These are phyloP conservation scores for Cyphomyrus plagiostoma DNA, from an alignment of 2,113 vertebrate species.

Conservation along the genomic window DNA sequence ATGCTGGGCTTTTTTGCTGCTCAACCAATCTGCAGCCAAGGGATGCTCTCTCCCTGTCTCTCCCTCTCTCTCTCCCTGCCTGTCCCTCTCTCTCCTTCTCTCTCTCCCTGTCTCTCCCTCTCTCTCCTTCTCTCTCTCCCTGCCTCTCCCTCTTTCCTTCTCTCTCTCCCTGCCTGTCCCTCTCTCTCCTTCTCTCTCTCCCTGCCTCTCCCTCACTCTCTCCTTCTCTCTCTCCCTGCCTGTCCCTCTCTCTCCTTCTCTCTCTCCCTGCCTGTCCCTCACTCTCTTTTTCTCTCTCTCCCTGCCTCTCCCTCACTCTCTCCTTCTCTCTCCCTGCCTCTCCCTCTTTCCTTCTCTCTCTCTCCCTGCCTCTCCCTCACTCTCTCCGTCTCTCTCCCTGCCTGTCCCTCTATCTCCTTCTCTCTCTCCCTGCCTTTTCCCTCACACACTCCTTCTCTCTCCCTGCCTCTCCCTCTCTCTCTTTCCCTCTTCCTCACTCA, in stretches of 20 bases:
- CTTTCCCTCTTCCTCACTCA: constrained; percentile 17
- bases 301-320: constrained; percentile 17
- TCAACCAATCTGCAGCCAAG: too few relatives aligned
- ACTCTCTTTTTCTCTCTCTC: constrained; percentile 10
- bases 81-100: constrained; percentile 18
- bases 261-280: constrained; percentile 16
- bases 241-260: constrained; percentile 27
- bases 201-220: neutral
- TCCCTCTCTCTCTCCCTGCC: constrained; percentile 19
- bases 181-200: constrained; percentile 25
- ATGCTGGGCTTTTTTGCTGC: too few relatives aligned
- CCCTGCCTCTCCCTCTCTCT: constrained; percentile 2
- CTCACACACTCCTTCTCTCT: neutral
- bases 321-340: constrained; percentile 25
- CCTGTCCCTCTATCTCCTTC: neutral
- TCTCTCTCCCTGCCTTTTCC: constrained; percentile 28
- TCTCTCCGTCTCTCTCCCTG: constrained; percentile 25
- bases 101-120: neutral
- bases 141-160: constrained; percentile 15
- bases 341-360: neutral
- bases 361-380: constrained; percentile 5
- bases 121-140: constrained; percentile 15
- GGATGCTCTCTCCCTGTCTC: constrained; percentile 26
- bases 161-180: constrained; percentile 18
- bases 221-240: constrained; percentile 21